Conservation (phyloP, 1,140 invertebrate species). For the Plectus sambesii region DNA sequence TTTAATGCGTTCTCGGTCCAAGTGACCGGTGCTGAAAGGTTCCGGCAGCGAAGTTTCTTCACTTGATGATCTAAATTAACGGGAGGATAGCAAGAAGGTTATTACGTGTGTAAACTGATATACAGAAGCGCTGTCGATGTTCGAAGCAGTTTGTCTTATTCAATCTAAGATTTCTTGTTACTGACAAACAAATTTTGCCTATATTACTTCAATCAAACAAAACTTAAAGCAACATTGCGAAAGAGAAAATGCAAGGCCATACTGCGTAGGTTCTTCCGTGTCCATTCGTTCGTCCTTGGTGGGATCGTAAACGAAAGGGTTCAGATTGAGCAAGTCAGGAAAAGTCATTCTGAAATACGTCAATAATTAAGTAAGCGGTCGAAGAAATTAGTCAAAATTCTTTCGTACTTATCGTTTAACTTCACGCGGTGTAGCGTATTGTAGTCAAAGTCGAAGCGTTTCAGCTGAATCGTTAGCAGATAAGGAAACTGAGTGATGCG, state of each 20-base stretch:
- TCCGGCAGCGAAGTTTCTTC: too few relatives aligned
- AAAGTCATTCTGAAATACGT: constrained; percentile 64
- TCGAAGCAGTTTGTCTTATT: too few relatives aligned
- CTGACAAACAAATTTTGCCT: too few relatives aligned
- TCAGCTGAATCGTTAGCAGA: constrained; percentile 71
- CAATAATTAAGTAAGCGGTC: constrained; percentile 6
- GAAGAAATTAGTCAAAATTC: constrained; percentile 11
- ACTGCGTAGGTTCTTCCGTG: constrained; percentile 31
- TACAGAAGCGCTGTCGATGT: too few relatives aligned
- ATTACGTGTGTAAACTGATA: too few relatives aligned
- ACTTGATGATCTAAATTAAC: neutral
- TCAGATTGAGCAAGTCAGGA: constrained; percentile 67
- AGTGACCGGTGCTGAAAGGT: constrained; percentile 60
- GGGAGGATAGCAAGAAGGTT: constrained; percentile 21
- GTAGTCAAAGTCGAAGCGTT: constrained; percentile 83
- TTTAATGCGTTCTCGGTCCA: constrained; percentile 45
- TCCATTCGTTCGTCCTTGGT: constrained; percentile 23
- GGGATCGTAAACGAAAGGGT: constrained; percentile 57
- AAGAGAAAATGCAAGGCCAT: constrained; percentile 1
- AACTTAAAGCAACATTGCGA: too few relatives aligned
- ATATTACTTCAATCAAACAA: too few relatives aligned
- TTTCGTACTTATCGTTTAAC: constrained; percentile 70
- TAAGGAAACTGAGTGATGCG: constrained; percentile 80
- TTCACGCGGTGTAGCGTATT: constrained; percentile 72
- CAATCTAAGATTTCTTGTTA: too few relatives aligned